Percentiles rank a stretch among this genome's conserved stretches.
These are phyloP conservation scores for Cyprinodon tularosa DNA, from an alignment of 2,113 vertebrate species.

Conservation along the genomic window DNA sequence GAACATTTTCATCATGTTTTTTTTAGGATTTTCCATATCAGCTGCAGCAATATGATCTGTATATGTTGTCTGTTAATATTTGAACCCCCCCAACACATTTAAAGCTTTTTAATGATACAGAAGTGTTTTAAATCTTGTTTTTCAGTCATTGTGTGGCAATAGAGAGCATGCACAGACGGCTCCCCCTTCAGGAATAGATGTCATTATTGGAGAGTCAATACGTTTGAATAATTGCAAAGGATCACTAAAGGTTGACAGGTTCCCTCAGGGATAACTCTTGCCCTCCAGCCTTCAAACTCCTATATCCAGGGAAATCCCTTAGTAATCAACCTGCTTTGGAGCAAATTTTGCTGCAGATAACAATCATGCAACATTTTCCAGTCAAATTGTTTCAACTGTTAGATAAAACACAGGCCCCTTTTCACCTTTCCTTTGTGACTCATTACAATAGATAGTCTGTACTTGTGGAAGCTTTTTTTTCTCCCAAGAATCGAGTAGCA, in stretches of 20 bases:
- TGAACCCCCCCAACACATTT: neutral
- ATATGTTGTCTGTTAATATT: no score
- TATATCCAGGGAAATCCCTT: slow-evolving; percentile 53
- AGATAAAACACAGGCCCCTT: slow-evolving; percentile 20
- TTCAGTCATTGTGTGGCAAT: neutral
- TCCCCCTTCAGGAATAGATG: slow-evolving; percentile 15
- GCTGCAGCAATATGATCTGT: slow-evolving; percentile 4
- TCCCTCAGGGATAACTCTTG: slow-evolving; percentile 30
- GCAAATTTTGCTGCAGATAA: slow-evolving; percentile 14
- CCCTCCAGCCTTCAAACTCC: slow-evolving; percentile 7
- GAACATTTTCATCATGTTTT: slow-evolving; percentile 35
- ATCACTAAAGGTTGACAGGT: slow-evolving; percentile 41
- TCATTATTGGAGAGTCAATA: slow-evolving; percentile 14
- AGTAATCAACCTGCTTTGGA: slow-evolving; percentile 26
- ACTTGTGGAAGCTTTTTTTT: neutral
- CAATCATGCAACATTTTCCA: slow-evolving; percentile 28
- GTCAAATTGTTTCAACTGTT: slow-evolving; percentile 43
- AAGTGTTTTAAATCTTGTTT: neutral
- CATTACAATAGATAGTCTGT: neutral
- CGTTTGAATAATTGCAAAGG: slow-evolving; percentile 52
- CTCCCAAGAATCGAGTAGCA: slow-evolving; percentile 2
- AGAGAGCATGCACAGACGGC: slow-evolving; percentile 33
- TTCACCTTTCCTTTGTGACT: slow-evolving; percentile 10
- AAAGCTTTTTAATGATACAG: neutral
- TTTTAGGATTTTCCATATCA: slow-evolving; percentile 23